Percentiles rank a stretch among this genome's conserved stretches.
phyloP scores from a whole-genome alignment of 2,113 vertebrate genomes.

The Scomber colias region DNA sequence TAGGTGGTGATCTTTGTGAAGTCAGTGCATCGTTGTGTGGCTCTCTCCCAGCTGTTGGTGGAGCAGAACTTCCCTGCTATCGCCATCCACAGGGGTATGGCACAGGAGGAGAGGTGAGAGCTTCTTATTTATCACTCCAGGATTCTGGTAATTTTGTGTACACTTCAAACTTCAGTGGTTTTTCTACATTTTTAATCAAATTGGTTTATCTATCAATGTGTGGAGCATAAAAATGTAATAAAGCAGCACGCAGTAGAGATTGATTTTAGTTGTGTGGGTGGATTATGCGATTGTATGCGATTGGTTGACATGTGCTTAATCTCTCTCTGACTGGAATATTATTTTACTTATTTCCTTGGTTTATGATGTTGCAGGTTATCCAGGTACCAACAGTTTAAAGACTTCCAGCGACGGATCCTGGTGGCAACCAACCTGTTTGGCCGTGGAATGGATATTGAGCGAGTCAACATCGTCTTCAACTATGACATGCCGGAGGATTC shows the following conservation, averaged over 20 bases:
- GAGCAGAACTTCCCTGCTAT: constrained; percentile 94
- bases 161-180: background rate
- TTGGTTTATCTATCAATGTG: too few species aligned
- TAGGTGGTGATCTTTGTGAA: constrained; percentile 95
- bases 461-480: constrained; percentile 93
- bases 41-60: constrained; percentile 91
- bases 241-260: too few species aligned
- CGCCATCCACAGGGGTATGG: constrained; percentile 91
- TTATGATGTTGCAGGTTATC: constrained; percentile 81
- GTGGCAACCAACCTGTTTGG: constrained; percentile 93
- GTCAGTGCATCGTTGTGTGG: constrained; percentile 91
- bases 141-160: too few species aligned
- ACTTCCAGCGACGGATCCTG: constrained; percentile 91
- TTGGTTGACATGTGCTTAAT: constrained; percentile 11
- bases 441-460: constrained; percentile 92
- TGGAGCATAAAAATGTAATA: too few species aligned
- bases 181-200: too few species aligned
- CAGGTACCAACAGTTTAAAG: constrained; percentile 93
- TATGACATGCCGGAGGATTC: constrained; percentile 95
- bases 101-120: constrained; percentile 90
- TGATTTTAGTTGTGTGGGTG: too few species aligned
- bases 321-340: background rate
- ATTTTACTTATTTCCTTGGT: background rate
- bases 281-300: too few species aligned
- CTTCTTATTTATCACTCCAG: too few species aligned